Evolutionary conservation across 2,888 invertebrate genomes (phyloP).

Genomic region (Adineta ricciae): DNA sequence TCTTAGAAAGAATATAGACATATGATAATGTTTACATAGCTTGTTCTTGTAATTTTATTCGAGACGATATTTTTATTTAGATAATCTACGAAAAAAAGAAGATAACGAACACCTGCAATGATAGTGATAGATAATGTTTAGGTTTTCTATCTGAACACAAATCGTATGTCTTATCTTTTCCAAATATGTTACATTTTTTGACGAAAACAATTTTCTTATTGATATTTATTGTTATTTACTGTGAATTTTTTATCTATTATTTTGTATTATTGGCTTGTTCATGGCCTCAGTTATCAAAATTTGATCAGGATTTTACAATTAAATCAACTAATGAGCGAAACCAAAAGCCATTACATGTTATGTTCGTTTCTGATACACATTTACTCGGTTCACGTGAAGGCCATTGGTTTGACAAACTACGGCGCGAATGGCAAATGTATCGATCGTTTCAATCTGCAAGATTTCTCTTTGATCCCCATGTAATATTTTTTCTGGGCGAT

Average conservation of each 20-base stretch:
- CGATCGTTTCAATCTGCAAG: constrained; percentile 78
- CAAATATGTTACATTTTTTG: background rate
- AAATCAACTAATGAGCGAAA: background rate
- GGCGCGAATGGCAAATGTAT: constrained; percentile 93
- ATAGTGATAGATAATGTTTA: too few species aligned
- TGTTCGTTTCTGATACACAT: constrained; percentile 87
- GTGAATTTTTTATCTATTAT: constrained; percentile 72
- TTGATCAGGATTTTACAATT: constrained; percentile 40
- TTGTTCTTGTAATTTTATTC: too few species aligned
- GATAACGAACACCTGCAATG: too few species aligned
- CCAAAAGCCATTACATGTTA: constrained; percentile 57
- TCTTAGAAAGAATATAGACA: too few species aligned
- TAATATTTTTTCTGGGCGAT: constrained; percentile 85
- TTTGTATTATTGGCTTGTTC: constrained; percentile 61
- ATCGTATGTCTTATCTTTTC: too few species aligned
- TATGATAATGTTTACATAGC: too few species aligned
- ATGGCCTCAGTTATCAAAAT: constrained; percentile 56
- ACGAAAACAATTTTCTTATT: background rate
- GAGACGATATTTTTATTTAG: too few species aligned
- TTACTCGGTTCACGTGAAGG: constrained; percentile 72
- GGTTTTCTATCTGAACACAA: too few species aligned
- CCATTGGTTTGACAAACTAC: constrained; percentile 87
- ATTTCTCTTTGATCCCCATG: constrained; percentile 69
- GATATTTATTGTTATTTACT: constrained; percentile 55
- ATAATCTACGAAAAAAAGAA: too few species aligned